Percentiles rank a stretch among this genome's conserved stretches.
Evolutionary conservation across 2,888 invertebrate species (phyloP).

Genomic region (Eucera pruinosa): DNA sequence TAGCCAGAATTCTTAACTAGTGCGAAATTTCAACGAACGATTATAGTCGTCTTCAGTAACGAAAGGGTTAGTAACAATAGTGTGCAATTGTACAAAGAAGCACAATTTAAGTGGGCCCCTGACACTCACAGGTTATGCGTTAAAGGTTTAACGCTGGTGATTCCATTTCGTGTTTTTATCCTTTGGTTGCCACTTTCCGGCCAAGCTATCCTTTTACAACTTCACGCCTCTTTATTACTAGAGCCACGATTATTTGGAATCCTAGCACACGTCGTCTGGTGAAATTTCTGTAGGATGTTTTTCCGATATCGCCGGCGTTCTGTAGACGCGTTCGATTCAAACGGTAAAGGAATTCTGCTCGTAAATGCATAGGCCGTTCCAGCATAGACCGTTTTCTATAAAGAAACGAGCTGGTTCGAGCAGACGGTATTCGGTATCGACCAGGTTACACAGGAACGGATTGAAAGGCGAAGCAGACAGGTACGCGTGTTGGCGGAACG

Average conservation of each 20-base stretch:
- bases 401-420: constrained; percentile 21
- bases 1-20: too few relatives aligned
- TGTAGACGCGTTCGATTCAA: background rate
- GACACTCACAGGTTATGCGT: too few relatives aligned
- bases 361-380: constrained; percentile 31
- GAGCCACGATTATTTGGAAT: too few relatives aligned
- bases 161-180: background rate
- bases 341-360: constrained; percentile 38
- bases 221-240: too few relatives aligned
- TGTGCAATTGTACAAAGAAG: too few relatives aligned
- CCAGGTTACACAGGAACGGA: constrained; percentile 49
- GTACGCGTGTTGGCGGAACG: constrained; percentile 43
- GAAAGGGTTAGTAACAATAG: too few relatives aligned
- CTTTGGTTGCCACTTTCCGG: too few relatives aligned
- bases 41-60: too few relatives aligned
- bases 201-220: too few relatives aligned
- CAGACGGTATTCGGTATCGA: constrained; percentile 56
- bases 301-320: background rate
- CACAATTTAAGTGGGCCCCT: too few relatives aligned
- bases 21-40: too few relatives aligned
- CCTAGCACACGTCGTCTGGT: background rate
- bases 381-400: constrained; percentile 24
- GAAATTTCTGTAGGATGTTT: background rate
- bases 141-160: too few relatives aligned
- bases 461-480: constrained; percentile 65